Evolutionary conservation across 2,888 invertebrate species (phyloP), one percentile per base, ranked within the genome.

Genomic region (Patella depressa): DNA sequence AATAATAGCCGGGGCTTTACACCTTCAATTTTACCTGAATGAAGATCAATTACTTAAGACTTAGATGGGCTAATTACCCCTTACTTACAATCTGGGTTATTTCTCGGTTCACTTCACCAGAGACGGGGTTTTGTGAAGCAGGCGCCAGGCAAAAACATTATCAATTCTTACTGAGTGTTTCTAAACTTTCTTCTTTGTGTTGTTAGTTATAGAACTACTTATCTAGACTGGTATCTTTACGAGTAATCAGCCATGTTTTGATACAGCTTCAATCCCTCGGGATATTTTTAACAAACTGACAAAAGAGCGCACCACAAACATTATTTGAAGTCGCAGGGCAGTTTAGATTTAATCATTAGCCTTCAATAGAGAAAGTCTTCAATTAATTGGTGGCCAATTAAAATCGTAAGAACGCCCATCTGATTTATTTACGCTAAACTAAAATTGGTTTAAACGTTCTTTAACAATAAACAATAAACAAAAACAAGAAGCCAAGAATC

Each of bases 171-270:
- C 19, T 65, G 24, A 19, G 24, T 65, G 65, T 65, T 65, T 19
- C 65, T 65, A 65, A 65, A 65, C 65, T 65, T 24, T 65, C 65
- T 19, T 65, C 65, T 65, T 65, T 65, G 65, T 65, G 65, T 65
- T 19, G 65, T 65, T 65, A 65, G 65, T 65, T 24, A 65, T 24
- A 65, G 65, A 65, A 65, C 19, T 65, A 65, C 65, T 65, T 65
- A 65, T 65, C 65, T 19, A 24, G 19, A 24, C 19, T 19, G 19
- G 65, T 24, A 65, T 65, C 65, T 65, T 65, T 24, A 19, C 19
- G 65, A 65, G 24, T 65, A 65, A 65, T 65, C 65, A 65, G 65
- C 14, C 19, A 65, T 65, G 65, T 65, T 65, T 65, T 65, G 19
- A 65, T 65, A 65, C 24, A 19, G 24, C 65, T 65, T 65, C 65